phyloP scores from a whole-genome alignment of 2,113 vertebrate species.

The Eclectus roratus region DNA sequence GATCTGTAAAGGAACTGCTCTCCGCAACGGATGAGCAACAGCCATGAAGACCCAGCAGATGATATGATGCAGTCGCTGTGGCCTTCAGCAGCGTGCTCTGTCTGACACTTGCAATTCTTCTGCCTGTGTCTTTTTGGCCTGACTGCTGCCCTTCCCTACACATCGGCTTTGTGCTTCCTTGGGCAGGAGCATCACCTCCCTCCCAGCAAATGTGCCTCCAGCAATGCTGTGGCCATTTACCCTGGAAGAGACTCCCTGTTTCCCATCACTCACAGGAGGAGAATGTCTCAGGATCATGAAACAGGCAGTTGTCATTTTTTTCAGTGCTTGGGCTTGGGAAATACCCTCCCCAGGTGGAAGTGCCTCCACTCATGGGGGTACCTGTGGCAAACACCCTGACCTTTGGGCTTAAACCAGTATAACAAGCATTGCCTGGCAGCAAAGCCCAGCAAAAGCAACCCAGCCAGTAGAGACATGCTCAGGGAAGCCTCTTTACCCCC shows the following conservation, averaged over 20 bases:
- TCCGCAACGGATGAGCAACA: neutral
- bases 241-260: neutral
- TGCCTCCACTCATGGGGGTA: neutral
- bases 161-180: neutral
- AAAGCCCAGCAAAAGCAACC: neutral
- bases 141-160: neutral
- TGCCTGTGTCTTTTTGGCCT: neutral
- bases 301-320: neutral
- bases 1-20: conserved; percentile 29
- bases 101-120: neutral
- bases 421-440: neutral
- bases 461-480: neutral
- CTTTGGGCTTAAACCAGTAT: neutral
- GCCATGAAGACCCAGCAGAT: accelerated
- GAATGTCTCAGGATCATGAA: neutral
- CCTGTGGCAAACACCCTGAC: accelerated
- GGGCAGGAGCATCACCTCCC: neutral
- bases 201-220: neutral
- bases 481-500: neutral
- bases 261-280: neutral
- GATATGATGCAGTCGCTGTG: accelerated
- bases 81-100: neutral
- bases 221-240: accelerated
- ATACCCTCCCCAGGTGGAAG: neutral
- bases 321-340: neutral